phyloP scores from a whole-genome alignment of 2,888 invertebrate genomes.

The Venusia cambrica region DNA sequence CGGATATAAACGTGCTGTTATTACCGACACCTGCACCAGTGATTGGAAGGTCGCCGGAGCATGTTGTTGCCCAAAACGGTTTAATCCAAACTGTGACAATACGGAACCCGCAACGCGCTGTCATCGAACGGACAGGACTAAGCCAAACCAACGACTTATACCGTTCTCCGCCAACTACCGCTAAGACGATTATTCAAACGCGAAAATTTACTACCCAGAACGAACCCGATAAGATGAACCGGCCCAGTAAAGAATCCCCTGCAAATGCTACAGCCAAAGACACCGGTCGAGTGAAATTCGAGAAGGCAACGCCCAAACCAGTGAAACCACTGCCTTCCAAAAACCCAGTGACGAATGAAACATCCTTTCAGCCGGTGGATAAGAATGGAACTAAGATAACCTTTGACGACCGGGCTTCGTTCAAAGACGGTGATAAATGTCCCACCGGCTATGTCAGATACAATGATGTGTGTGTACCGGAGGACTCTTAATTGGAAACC shows the following conservation, averaged over 20 bases:
- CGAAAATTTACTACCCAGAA: constrained; percentile 31
- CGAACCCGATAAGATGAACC: constrained; percentile 21
- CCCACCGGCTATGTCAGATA: constrained; percentile 47
- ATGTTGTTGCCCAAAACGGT: constrained; percentile 16
- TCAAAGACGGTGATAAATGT: constrained; percentile 53
- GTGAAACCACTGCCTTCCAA: no score
- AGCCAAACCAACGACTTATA: constrained; percentile 24
- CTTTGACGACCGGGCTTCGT: constrained; percentile 47
- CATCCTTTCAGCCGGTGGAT: constrained; percentile 25
- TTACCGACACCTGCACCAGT: constrained; percentile 19
- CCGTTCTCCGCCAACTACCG: constrained; percentile 28
- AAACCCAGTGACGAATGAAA: constrained; percentile 22
- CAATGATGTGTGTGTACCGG: constrained; percentile 54
- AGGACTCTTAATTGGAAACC: no score
- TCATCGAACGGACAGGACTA: constrained; percentile 24
- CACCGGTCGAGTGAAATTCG: background rate
- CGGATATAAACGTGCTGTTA: constrained; percentile 30
- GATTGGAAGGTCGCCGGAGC: constrained; percentile 21
- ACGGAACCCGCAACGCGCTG: constrained; percentile 24
- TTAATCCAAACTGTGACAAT: constrained; percentile 9
- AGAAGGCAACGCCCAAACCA: constrained; percentile 7
- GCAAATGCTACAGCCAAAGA: constrained; percentile 10
- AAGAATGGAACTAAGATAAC: constrained; percentile 32
- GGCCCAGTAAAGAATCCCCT: constrained; percentile 4
- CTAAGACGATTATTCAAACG: constrained; percentile 29